phyloP scores from a whole-genome alignment of 2,113 vertebrate genomes.

The Phainopepla nitens region DNA sequence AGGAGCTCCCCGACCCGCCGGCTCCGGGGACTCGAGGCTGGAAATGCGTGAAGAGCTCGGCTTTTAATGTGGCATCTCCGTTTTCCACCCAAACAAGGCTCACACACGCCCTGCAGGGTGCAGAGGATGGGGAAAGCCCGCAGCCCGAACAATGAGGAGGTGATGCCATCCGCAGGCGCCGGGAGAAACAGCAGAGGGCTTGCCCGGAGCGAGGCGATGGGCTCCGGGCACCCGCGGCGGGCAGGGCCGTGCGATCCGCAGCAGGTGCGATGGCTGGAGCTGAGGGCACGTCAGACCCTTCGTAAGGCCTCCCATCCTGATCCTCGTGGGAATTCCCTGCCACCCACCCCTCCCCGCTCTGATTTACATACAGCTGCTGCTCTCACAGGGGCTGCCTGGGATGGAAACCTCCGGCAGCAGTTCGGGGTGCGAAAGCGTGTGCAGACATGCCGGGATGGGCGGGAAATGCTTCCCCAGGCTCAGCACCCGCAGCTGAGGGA shows the following conservation, averaged over 20 bases:
- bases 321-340: background rate
- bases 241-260: background rate
- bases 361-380: background rate
- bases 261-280: background rate
- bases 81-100: background rate
- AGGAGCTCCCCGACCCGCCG: background rate
- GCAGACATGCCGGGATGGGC: background rate
- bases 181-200: background rate
- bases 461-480: background rate
- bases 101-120: accelerated
- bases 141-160: background rate
- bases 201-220: background rate
- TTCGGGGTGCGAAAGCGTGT: accelerated
- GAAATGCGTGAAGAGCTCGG: background rate
- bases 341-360: background rate
- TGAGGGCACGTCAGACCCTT: accelerated
- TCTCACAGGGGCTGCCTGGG: background rate
- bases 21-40: background rate
- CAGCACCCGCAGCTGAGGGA: accelerated
- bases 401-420: background rate
- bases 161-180: constrained; percentile 27
- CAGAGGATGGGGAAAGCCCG: background rate
- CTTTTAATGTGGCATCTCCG: background rate
- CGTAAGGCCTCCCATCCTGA: background rate
- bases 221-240: accelerated